Evolutionary conservation across 2,888 invertebrate genomes (phyloP), one percentile per base, ranked within the genome.

Genomic region (Lasioglossum malachurum): DNA sequence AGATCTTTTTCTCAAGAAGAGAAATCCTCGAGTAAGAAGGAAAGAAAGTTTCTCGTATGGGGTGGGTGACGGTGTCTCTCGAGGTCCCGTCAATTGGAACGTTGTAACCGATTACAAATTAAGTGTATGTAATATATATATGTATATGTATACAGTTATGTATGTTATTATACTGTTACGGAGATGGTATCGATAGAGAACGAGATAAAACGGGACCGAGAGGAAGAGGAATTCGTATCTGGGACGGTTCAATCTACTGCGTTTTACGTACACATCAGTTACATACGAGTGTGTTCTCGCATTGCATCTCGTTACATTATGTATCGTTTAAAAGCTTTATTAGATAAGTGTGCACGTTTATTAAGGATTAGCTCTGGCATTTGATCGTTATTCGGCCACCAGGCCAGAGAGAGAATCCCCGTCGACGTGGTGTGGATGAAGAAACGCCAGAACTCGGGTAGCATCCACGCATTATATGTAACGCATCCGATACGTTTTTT

Each of bases 291-390:
- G 87, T 89, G 87, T 87, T 90, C 87, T 84, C 82, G 86, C 87
- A 84, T 90, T 53, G 80, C 81, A 82, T 88, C 67, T 67, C 64
- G 76, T 82, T 84, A 89, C 88, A 84, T 87, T 89, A 80, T 89
- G 79, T 83, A 85, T 80, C 89, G 88, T 90, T 90, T 83, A 84
- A 85, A 81, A 85, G 91, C 86, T 90, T 90, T 83, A 89, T 91
- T 90, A 90, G 84, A 77, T 89, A 90, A 90, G 83, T 91, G 83
- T 91, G 89, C 90, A 90, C 91, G 84, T 91, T 87, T 87, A 83
- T 83, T 83, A 86, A 82, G 78, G 78, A 53, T 77, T 88, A 87
- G 88, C 69, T 80, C 75, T 82, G 87, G 87, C 87, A 79, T 87
- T 80, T 81, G 78, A 71, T 76, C 81, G 57, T 87, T 81, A 81